A percentile compares a stretch with the other conserved stretches of the same genome.
phyloP scores from a whole-genome alignment of 2,888 invertebrate species.

The Ashinkailepas kermadecensis region DNA sequence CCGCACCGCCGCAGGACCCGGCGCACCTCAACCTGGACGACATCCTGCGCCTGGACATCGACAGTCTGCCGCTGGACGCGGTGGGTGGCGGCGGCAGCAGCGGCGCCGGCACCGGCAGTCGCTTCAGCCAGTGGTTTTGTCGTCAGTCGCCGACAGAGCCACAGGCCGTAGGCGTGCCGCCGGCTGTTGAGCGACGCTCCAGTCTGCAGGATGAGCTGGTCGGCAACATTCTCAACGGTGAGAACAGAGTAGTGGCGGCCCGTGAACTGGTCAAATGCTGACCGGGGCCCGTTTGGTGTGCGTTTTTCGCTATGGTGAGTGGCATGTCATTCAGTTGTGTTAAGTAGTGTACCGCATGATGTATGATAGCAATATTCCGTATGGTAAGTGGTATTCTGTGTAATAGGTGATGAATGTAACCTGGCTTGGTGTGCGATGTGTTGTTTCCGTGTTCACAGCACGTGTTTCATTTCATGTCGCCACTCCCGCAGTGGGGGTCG shows the following conservation, averaged over 20 bases:
- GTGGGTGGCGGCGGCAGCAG: constrained; percentile 17
- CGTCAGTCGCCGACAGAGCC: constrained; percentile 53
- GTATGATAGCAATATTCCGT: no score
- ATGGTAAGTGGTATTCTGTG: no score
- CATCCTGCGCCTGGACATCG: constrained; percentile 70
- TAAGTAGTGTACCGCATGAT: no score
- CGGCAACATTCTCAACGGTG: constrained; percentile 59
- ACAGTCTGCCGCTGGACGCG: constrained; percentile 41
- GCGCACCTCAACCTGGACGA: constrained; percentile 67
- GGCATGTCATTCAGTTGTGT: no score
- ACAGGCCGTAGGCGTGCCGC: constrained; percentile 27
- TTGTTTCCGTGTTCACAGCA: no score
- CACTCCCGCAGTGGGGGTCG: no score
- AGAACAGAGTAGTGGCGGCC: constrained; percentile 31
- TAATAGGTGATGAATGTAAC: no score
- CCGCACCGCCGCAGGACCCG: not conserved
- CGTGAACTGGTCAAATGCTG: no score
- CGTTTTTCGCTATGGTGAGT: no score
- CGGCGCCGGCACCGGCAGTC: constrained; percentile 43
- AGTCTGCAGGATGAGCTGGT: constrained; percentile 55
- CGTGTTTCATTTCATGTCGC: no score
- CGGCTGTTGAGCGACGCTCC: constrained; percentile 47
- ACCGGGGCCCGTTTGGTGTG: no score
- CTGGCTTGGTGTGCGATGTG: no score
- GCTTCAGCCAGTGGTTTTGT: constrained; percentile 58